Base-by-base conservation (phyloP, 2,113 vertebrate species). In the Dicentrarchus labrax region DNA sequence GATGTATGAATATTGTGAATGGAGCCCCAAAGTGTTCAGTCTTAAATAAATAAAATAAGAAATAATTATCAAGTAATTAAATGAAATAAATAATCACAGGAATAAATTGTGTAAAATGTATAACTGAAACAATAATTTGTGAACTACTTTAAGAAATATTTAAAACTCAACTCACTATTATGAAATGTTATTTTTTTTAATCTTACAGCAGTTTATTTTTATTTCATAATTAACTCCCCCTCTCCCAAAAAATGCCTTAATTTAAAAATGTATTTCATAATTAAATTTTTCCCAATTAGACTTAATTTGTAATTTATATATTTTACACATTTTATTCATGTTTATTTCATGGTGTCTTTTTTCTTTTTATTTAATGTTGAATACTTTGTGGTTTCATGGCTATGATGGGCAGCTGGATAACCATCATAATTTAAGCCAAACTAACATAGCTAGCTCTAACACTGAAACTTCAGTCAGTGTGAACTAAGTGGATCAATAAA, bases 391-490 rank as follows among this genome's bases (percentile, higher is more conserved):
- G 30, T 30, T 30, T 30, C 30, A 30, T 2, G 30, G 1, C 41
- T 43, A 8, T 43, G 12, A 47, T 53, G n/a, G 47, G 21, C 8
- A 51, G 6, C 3, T 62, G 41, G 21, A 60, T 74, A 13, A 38
- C 6, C 6, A 12, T 64, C 22, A 19, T 19, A 19, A 65, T 61
- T 54, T 50, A 4, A 36, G 60, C 24, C 43, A 15, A 48, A 51
- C 30, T 68, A 30, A 73, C 61, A 15, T 66, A 62, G 67, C 65
- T 65, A 61, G 66, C 59, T 57, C 1, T 77, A 65, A 61, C 19
- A 39, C 13, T 75, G 8, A 59, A 64, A 5, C 11, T 62, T 24
- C 19, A 72, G 16, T 77, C 10, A 38, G 2, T 68, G n/a, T 36
- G 45, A 69, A 21, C 17, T 41, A 74, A 48, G 30, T 45, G 17